A percentile compares a stretch with the other conserved stretches of the same genome.
These are phyloP conservation scores for Scarus forsteni DNA, from an alignment of 2,797 vertebrate species.

Conservation along the genomic window DNA sequence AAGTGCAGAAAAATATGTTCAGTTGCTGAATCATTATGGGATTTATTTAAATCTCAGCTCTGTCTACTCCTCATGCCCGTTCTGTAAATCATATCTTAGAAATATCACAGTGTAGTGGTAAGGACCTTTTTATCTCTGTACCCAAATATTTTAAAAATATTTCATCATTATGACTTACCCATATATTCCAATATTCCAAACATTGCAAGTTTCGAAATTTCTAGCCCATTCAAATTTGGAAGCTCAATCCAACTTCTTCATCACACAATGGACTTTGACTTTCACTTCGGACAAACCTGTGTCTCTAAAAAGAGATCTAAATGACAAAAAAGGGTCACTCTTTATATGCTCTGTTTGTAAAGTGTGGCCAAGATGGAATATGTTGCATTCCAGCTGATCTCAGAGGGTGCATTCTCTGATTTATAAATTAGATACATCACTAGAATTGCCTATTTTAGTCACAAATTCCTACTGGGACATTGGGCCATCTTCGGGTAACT, in stretches of 20 bases:
- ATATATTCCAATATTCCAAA: background rate
- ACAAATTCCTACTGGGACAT: too few relatives aligned
- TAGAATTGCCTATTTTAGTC: too few relatives aligned
- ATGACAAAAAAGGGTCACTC: too few relatives aligned
- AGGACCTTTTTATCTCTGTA: background rate
- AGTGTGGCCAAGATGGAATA: too few relatives aligned
- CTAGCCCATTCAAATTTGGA: background rate
- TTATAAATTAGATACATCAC: too few relatives aligned
- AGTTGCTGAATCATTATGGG: constrained; percentile 7
- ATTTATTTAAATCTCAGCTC: background rate
- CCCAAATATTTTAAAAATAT: background rate
- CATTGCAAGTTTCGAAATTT: too few relatives aligned
- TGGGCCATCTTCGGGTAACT: too few relatives aligned
- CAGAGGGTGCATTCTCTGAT: too few relatives aligned
- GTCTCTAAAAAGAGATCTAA: background rate
- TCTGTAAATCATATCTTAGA: background rate
- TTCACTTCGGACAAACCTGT: background rate
- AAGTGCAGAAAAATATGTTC: background rate
- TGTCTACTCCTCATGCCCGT: background rate
- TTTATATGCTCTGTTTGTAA: too few relatives aligned
- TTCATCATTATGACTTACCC: background rate
- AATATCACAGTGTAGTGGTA: background rate
- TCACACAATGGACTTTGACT: too few relatives aligned
- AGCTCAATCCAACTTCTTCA: background rate
- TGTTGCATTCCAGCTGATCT: too few relatives aligned